Evolutionary conservation across 2,888 invertebrate species (phyloP).

Genomic region (Troides oblongomaculatus): DNA sequence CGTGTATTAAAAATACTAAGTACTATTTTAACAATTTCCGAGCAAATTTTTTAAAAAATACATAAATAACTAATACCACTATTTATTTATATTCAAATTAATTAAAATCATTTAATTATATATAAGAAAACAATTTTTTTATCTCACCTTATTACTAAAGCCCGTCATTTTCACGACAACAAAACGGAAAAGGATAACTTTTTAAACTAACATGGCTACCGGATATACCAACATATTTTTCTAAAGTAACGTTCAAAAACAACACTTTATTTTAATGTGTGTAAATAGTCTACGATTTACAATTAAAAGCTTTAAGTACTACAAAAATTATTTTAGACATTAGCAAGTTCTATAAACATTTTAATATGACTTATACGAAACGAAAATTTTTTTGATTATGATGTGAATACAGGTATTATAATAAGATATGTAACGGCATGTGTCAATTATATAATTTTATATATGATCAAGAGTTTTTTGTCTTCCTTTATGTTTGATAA

Average conservation of each 20-base stretch:
- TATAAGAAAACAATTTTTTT: slow-evolving; percentile 41
- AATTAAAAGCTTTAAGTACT: no score
- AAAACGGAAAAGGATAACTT: slow-evolving; percentile 83
- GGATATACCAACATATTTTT: slow-evolving; percentile 44
- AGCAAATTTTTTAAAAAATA: slow-evolving; percentile 2
- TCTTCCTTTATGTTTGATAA: no score
- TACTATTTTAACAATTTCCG: not conserved
- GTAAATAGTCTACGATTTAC: no score
- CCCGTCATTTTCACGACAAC: slow-evolving; percentile 88
- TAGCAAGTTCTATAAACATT: no score
- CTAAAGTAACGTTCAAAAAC: slow-evolving; percentile 38
- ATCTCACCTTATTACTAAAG: slow-evolving; percentile 88
- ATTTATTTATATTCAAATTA: not conserved
- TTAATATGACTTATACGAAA: no score
- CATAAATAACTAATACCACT: not conserved
- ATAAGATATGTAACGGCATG: no score
- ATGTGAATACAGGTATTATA: no score
- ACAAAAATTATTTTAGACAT: no score
- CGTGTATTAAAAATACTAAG: slow-evolving; percentile 30
- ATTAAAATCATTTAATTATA: not conserved
- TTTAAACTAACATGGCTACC: slow-evolving; percentile 74
- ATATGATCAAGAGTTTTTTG: no score
- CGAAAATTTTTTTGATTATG: no score
- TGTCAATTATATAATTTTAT: no score
- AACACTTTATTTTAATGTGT: no score